Conservation (phyloP, 2,113 vertebrate species). For the Halichoeres trimaculatus region DNA sequence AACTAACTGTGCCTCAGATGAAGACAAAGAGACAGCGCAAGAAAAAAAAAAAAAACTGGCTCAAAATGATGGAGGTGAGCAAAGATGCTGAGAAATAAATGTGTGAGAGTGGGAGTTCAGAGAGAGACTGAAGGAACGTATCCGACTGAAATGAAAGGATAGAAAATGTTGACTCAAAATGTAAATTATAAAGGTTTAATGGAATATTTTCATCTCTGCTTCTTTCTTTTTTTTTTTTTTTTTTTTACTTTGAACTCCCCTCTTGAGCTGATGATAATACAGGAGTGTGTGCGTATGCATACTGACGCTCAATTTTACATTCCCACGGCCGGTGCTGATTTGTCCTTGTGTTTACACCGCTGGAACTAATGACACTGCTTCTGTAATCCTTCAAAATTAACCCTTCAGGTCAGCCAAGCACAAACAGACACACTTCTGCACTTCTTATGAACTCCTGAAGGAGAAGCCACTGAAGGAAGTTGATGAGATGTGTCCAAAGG, state of each 20-base stretch:
- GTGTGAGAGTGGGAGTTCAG: not conserved
- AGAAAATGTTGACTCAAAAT: not conserved
- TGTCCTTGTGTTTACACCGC: constrained; percentile 60
- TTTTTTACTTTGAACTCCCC: constrained; percentile 28
- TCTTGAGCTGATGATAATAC: constrained; percentile 23
- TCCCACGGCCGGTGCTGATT: constrained; percentile 39
- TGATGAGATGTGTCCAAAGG: constrained; percentile 49
- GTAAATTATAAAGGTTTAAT: constrained; percentile 29
- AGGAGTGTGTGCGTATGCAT: constrained; percentile 26
- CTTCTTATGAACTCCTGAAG: constrained; percentile 45
- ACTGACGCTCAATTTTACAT: constrained; percentile 37
- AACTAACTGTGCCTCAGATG: not conserved
- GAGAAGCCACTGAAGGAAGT: constrained; percentile 46
- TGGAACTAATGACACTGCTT: constrained; percentile 67
- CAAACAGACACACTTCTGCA: constrained; percentile 35
- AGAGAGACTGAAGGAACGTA: not conserved
- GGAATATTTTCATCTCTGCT: constrained; percentile 27
- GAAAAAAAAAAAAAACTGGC: constrained; percentile 9
- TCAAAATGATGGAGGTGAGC: constrained; percentile 13
- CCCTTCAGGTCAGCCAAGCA: constrained; percentile 56
- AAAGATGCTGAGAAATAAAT: constrained; percentile 16
- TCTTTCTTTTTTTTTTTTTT: constrained; percentile 35
- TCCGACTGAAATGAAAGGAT: constrained; percentile 23
- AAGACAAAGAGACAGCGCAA: not conserved
- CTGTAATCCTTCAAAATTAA: constrained; percentile 72